phyloP scores from a whole-genome alignment of 2,797 vertebrate genomes.

The Limosa lapponica region DNA sequence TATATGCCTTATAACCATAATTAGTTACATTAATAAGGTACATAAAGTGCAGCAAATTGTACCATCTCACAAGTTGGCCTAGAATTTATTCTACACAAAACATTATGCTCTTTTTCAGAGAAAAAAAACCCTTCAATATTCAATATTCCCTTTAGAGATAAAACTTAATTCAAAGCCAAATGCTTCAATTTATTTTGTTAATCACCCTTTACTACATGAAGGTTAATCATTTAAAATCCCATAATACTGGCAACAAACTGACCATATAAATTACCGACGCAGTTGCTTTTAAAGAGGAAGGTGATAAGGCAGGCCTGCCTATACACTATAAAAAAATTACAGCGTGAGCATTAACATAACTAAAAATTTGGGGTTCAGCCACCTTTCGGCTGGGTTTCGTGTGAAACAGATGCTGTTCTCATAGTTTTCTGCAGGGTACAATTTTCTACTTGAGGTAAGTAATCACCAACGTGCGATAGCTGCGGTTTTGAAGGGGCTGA shows the following conservation, averaged over 20 bases:
- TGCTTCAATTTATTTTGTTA: not conserved
- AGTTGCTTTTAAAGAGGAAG: not conserved
- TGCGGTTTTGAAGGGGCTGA: not conserved
- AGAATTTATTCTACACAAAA: not conserved
- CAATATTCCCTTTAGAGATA: not conserved
- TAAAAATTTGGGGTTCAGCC: not conserved
- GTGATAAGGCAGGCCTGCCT: not conserved
- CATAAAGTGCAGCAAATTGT: not conserved
- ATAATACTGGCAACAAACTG: not conserved
- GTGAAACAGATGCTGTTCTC: not conserved
- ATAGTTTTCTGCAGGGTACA: not conserved
- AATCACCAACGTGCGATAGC: rapidly evolving
- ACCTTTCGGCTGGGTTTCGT: not conserved
- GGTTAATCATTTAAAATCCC: not conserved
- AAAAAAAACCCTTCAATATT: not conserved
- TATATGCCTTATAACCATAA: not conserved
- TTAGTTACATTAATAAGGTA: not conserved
- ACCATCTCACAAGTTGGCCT: not conserved
- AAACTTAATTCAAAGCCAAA: not conserved
- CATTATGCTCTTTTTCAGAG: not conserved
- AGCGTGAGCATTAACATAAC: rapidly evolving
- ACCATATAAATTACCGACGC: rapidly evolving
- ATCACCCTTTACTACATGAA: not conserved
- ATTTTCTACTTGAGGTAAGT: not conserved
- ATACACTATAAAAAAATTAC: not conserved